A percentile compares a stretch with the other conserved stretches of the same genome.
These are phyloP conservation scores for Hyposoter dolosus DNA, from an alignment of 2,888 invertebrate genomes.

Conservation along the genomic window DNA sequence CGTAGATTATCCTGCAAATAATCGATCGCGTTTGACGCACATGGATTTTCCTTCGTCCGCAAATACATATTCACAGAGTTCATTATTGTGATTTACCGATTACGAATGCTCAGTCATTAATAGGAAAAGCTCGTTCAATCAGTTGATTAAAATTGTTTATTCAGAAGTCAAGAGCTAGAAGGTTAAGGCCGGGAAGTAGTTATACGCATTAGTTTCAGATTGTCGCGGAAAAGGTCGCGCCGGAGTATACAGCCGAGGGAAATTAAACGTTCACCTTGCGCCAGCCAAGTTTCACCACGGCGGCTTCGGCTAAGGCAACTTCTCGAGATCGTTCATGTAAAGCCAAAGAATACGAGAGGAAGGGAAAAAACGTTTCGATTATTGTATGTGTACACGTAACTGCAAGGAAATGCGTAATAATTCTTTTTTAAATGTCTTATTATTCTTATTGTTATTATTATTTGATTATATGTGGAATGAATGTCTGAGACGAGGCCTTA, in stretches of 20 bases:
- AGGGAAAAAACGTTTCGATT: conserved; percentile 20
- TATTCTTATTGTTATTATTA: conserved; percentile 13
- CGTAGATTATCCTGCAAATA: neutral
- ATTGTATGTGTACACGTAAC: conserved; percentile 2
- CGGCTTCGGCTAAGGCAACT: conserved; percentile 17
- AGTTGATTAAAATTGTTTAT: conserved; percentile 48
- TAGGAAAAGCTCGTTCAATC: conserved; percentile 25
- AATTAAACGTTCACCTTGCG: conserved; percentile 60
- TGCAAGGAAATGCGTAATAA: conserved; percentile 44
- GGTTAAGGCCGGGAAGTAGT: conserved; percentile 53
- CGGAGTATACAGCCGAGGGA: conserved; percentile 42
- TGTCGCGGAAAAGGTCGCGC: conserved; percentile 45
- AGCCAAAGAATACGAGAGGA: neutral
- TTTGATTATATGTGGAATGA: neutral
- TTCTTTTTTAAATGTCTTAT: conserved; percentile 25
- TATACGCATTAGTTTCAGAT: conserved; percentile 26
- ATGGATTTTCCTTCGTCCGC: neutral
- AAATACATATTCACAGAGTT: neutral
- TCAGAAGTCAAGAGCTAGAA: conserved; percentile 42
- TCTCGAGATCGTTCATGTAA: conserved; percentile 1
- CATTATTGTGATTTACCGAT: neutral
- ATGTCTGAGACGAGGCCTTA: neutral
- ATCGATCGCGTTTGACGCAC: neutral
- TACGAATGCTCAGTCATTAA: conserved; percentile 37
- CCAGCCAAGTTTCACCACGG: conserved; percentile 42